phyloP scores from a whole-genome alignment of 1,140 invertebrate genomes.

The Stegodyphus mimosarum region DNA sequence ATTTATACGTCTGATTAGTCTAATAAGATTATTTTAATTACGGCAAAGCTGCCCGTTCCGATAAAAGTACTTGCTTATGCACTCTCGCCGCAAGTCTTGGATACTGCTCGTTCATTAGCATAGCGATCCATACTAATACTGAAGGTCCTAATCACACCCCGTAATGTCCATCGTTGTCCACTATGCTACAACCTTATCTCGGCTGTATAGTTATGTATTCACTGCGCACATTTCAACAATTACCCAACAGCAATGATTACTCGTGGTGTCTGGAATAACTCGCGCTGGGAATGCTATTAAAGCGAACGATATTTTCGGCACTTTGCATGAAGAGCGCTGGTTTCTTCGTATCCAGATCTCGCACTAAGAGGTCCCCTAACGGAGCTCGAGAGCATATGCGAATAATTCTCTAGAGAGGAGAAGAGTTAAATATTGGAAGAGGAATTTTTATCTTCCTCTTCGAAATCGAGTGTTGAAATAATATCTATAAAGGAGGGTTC shows the following conservation, averaged over 20 bases:
- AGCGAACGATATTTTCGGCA: conserved; percentile 31
- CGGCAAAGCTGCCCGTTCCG: conserved; percentile 41
- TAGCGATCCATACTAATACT: conserved; percentile 44
- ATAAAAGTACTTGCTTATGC: conserved; percentile 37
- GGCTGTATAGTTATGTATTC: conserved; percentile 47
- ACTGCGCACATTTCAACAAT: conserved; percentile 51
- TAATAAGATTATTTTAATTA: conserved; percentile 61
- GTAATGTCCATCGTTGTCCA: conserved; percentile 52
- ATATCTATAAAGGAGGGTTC: not conserved
- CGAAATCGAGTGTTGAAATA: not conserved
- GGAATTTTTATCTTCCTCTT: not conserved
- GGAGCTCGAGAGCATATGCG: not conserved
- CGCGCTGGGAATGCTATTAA: conserved; percentile 45
- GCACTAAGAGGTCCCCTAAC: conserved; percentile 28
- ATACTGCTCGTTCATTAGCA: conserved; percentile 49
- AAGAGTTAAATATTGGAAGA: not conserved
- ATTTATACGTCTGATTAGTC: conserved; percentile 58
- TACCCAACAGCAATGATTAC: conserved; percentile 48
- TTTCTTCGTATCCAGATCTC: conserved; percentile 34
- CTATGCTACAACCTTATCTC: conserved; percentile 38
- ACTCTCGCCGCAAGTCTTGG: conserved; percentile 1
- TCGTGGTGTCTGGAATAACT: conserved; percentile 11
- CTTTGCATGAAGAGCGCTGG: conserved; percentile 11
- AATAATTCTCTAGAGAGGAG: not conserved
- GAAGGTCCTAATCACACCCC: conserved; percentile 38